Conservation (phyloP, 2,888 invertebrate genomes). For the Chaitophorus viminalis region DNA sequence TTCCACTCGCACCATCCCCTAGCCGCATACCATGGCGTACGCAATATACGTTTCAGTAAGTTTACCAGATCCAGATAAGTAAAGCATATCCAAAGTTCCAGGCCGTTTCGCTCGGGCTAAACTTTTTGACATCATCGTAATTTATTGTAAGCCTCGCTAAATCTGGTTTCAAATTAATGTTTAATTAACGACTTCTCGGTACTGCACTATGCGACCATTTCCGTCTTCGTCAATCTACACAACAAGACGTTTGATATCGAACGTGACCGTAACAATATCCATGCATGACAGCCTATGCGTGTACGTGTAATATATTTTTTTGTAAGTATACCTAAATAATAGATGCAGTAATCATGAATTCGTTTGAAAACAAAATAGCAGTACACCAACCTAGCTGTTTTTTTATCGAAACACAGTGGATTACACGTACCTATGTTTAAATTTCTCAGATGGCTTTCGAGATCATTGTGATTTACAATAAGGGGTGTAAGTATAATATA, state of each 20-base stretch:
- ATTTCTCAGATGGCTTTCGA: background rate
- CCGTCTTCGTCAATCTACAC: conserved; percentile 9
- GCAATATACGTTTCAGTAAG: conserved; percentile 10
- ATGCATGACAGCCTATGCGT: background rate
- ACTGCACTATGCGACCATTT: background rate
- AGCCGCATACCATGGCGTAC: background rate
- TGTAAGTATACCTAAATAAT: no score
- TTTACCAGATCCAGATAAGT: conserved; percentile 48
- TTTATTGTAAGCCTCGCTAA: conserved; percentile 47
- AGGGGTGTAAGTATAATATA: background rate
- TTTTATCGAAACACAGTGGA: background rate
- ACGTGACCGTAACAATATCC: background rate
- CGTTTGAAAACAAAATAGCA: no score
- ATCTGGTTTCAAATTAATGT: conserved; percentile 58
- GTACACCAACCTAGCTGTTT: no score
- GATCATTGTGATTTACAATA: background rate
- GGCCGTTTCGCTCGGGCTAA: conserved; percentile 31
- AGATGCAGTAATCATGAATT: no score
- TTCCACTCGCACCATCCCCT: background rate
- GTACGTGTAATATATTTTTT: no score
- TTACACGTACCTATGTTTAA: background rate
- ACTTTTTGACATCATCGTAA: conserved; percentile 54
- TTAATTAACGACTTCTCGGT: conserved; percentile 36
- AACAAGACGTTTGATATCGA: background rate
- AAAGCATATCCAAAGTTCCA: conserved; percentile 54